Percentiles rank a stretch among this genome's conserved stretches.
Evolutionary conservation across 2,888 invertebrate genomes (phyloP).

Genomic region (Diarsia rubi): DNA sequence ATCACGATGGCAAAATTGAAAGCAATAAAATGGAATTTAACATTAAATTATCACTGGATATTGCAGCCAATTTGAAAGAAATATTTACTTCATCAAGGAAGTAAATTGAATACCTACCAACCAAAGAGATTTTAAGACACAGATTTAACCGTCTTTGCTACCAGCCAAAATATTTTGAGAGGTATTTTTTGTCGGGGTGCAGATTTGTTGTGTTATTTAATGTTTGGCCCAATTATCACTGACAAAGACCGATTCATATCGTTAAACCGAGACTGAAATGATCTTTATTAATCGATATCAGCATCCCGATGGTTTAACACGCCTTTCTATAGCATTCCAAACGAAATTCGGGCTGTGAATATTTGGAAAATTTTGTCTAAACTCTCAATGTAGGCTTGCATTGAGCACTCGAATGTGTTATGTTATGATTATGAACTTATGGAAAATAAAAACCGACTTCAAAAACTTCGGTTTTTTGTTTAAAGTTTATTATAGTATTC

Average conservation of each 20-base stretch:
- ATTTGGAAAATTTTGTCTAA: background rate
- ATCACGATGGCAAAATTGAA: background rate
- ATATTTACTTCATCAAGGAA: background rate
- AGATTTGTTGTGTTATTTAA: slow-evolving; percentile 1
- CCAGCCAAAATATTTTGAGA: slow-evolving; percentile 1
- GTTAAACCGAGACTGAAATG: background rate
- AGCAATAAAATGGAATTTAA: background rate
- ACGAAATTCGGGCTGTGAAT: background rate
- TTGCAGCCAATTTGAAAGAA: background rate
- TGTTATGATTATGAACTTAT: too few relatives aligned
- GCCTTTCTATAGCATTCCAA: background rate
- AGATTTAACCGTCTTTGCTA: too few relatives aligned
- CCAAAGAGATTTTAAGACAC: too few relatives aligned
- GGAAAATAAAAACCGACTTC: too few relatives aligned
- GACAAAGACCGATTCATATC: background rate
- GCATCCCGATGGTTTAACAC: background rate
- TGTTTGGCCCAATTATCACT: slow-evolving; percentile 9
- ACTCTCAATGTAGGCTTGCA: too few relatives aligned
- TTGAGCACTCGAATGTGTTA: too few relatives aligned
- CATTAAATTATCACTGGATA: background rate
- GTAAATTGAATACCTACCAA: background rate
- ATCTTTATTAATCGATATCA: background rate
- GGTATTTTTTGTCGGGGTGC: background rate
- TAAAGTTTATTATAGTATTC: too few relatives aligned
- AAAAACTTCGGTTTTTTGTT: too few relatives aligned